These are phyloP conservation scores for Serinus canaria DNA, from an alignment of 2,113 vertebrate species.

Conservation along the genomic window DNA sequence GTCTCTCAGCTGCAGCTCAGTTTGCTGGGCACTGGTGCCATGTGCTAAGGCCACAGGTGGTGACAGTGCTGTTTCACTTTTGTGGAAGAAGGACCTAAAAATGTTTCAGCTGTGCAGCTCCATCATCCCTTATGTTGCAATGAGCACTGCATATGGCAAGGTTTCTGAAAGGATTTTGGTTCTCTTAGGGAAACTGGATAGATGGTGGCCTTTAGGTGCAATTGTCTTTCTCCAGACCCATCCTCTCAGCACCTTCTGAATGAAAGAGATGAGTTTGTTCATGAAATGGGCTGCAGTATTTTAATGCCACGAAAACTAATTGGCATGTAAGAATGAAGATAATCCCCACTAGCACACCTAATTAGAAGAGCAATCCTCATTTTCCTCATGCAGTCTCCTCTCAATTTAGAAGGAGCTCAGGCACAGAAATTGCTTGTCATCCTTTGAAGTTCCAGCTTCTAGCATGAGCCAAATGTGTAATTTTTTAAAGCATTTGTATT, in stretches of 20 bases:
- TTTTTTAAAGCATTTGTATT: not conserved
- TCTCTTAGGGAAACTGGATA: not conserved
- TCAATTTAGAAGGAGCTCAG: not conserved
- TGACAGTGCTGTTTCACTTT: not conserved
- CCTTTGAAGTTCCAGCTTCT: slow-evolving; percentile 11
- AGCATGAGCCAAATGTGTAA: not conserved
- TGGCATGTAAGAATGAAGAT: not conserved
- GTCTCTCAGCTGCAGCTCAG: not conserved
- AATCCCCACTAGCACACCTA: not conserved
- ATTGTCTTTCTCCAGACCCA: not conserved
- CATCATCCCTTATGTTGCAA: fast-evolving
- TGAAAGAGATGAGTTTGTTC: not conserved
- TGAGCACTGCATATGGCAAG: not conserved
- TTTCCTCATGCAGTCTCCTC: not conserved
- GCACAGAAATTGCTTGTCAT: not conserved
- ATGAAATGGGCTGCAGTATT: not conserved
- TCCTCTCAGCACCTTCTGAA: not conserved
- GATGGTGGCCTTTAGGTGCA: not conserved
- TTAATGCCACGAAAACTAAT: not conserved
- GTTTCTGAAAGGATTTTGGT: not conserved
- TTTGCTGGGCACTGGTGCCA: not conserved
- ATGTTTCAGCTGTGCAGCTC: not conserved
- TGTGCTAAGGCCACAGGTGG: not conserved
- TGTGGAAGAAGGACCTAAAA: not conserved
- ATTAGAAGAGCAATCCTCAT: not conserved